Evolutionary conservation across 2,113 vertebrate species (phyloP).

Genomic region (Dipodomys stephensi): DNA sequence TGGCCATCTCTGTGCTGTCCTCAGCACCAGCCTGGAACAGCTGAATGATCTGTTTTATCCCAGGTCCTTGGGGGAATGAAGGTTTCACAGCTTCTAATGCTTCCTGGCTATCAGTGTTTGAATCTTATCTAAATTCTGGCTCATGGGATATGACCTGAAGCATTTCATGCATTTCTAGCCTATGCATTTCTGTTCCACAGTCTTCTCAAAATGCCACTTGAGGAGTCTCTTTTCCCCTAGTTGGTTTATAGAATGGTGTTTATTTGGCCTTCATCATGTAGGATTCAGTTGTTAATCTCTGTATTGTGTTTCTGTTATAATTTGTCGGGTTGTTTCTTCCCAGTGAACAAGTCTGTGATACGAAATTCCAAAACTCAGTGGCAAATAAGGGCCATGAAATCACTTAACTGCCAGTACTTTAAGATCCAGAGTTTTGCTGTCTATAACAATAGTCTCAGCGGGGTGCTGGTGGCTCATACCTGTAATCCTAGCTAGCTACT

Average conservation of each 20-base stretch:
- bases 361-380: constrained; percentile 12
- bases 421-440: background rate
- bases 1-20: background rate
- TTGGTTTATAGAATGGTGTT: background rate
- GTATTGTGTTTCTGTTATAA: background rate
- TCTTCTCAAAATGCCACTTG: constrained; percentile 5
- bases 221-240: background rate
- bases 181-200: background rate
- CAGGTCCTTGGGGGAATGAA: background rate
- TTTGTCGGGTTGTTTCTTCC: background rate
- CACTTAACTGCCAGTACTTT: background rate
- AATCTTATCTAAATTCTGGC: background rate
- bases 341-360: background rate
- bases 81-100: background rate
- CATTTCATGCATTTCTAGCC: background rate
- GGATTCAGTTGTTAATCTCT: background rate
- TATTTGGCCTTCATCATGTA: background rate
- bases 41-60: background rate
- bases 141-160: background rate
- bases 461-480: too few species aligned
- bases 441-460: background rate
- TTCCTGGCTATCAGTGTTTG: background rate
- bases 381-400: background rate
- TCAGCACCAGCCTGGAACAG: accelerated
- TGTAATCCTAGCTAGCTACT: too few species aligned